phyloP scores from a whole-genome alignment of 2,888 invertebrate species.

The Geotrupes spiniger region DNA sequence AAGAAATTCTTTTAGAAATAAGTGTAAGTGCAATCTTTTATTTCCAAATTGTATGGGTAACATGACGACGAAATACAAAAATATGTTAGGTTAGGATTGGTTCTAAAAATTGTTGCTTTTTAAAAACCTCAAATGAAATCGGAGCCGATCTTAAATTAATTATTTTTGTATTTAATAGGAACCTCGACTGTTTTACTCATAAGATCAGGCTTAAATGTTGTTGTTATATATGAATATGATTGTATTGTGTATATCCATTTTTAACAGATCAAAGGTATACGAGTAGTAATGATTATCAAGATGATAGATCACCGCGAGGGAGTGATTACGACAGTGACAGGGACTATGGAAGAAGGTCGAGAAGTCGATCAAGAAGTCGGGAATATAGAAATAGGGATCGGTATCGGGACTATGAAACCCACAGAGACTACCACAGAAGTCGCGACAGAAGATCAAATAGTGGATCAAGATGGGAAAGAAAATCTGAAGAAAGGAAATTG shows the following conservation, averaged over 20 bases:
- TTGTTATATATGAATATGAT: constrained; percentile 10
- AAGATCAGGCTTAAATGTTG: too few relatives aligned
- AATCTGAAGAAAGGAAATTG: constrained; percentile 41
- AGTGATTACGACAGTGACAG: constrained; percentile 48
- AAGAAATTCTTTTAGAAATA: too few relatives aligned
- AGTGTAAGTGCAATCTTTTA: too few relatives aligned
- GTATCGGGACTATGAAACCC: constrained; percentile 40
- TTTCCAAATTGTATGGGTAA: too few relatives aligned
- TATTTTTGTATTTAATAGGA: too few relatives aligned
- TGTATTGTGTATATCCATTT: constrained; percentile 10
- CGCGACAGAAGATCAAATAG: constrained; percentile 41
- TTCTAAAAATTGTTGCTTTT: too few relatives aligned
- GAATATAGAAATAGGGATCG: constrained; percentile 38
- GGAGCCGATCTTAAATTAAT: too few relatives aligned
- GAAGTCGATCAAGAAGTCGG: constrained; percentile 42
- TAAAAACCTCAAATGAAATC: too few relatives aligned
- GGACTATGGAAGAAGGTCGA: constrained; percentile 38
- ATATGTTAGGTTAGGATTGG: too few relatives aligned
- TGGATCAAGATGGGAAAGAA: constrained; percentile 46
- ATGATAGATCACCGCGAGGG: constrained; percentile 37
- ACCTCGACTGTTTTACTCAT: too few relatives aligned
- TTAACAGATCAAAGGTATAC: constrained; percentile 35
- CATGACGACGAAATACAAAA: too few relatives aligned
- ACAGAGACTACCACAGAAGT: constrained; percentile 37
- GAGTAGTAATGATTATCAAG: constrained; percentile 35